Percentiles rank a stretch among this genome's conserved stretches.
These are phyloP conservation scores for Alligator sinensis DNA, from an alignment of 2,113 vertebrate species.

Conservation along the genomic window DNA sequence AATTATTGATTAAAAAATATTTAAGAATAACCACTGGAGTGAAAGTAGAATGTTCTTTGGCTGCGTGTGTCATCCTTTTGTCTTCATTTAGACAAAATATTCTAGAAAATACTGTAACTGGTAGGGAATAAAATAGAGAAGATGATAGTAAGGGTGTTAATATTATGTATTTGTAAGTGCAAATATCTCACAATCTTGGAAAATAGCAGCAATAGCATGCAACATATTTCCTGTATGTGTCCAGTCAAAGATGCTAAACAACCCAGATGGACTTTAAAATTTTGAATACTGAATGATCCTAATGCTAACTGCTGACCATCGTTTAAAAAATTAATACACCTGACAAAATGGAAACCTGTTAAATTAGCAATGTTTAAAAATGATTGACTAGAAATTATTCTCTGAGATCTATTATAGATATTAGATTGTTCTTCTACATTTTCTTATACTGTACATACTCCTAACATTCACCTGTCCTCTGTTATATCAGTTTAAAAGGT, in stretches of 20 bases:
- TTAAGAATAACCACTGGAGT: not conserved
- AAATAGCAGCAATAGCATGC: not conserved
- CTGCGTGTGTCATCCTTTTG: not conserved
- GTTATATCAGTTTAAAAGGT: not conserved
- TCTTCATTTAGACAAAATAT: not conserved
- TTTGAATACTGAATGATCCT: not conserved
- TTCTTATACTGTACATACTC: not conserved
- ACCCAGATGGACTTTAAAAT: not conserved
- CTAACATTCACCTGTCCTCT: not conserved
- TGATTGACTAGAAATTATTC: not conserved
- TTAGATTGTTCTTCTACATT: not conserved
- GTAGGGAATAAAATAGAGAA: not conserved
- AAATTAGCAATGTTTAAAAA: not conserved
- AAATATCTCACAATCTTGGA: not conserved
- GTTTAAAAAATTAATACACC: not conserved
- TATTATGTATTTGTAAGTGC: not conserved
- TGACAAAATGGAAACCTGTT: not conserved
- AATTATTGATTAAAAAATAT: not conserved
- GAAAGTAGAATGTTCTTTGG: not conserved
- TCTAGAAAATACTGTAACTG: not conserved
- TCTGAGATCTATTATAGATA: not conserved
- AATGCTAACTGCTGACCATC: conserved; percentile 3
- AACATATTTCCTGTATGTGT: not conserved
- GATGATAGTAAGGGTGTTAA: not conserved
- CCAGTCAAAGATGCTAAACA: not conserved